Base-by-base conservation (phyloP, 1,140 invertebrate genomes). In the Drosophila ogumai region DNA sequence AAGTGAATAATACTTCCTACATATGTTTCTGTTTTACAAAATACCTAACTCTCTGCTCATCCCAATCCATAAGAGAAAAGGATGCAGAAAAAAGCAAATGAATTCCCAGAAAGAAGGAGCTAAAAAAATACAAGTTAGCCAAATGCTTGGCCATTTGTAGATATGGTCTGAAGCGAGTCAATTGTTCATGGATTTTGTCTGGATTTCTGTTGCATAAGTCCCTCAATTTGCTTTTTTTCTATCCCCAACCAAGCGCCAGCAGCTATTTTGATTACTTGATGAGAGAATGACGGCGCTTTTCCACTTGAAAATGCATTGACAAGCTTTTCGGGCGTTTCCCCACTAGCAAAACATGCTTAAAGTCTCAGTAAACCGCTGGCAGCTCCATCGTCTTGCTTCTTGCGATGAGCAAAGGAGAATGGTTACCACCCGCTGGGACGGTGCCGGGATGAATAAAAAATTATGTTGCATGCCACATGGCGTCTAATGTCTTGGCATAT, bases 401-500 rank as follows among this genome's bases (percentile, higher is more conserved):
- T 13, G 32, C 19, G n/a, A 36, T 13, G 43, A 65, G 60, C 32
- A 38, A 12, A 9, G 34, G 34, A 25, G 32, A 31, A 28, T 49
- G 32, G 15, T 32, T 43, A 9, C 57, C 57, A n/a, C 82, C 75
- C 67, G 75, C 82, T 82, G 82, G 34, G 77, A 31, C 13, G 17
- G 13, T 17, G 58, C 49, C 52, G 36, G 52, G 73, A 46, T 46
- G 86, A 82, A 86, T 86, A 86, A 82, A 86, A 85, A 86, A 82
- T 87, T 75, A 86, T 86, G 82, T 75, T 87, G 60, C 63, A 68
- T 87, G 61, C 82, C 82, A 87, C 82, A 86, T 87, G 82, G 65
- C 59, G 82, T 67, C 79, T 69, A 57, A 78, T 28, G 28, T 34
- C 47, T 44, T 59, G 69, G 49, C 73, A 64, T 74, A 66, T 63